Evolutionary conservation across 2,113 vertebrate species (phyloP).

Genomic region (Gambusia holbrooki): DNA sequence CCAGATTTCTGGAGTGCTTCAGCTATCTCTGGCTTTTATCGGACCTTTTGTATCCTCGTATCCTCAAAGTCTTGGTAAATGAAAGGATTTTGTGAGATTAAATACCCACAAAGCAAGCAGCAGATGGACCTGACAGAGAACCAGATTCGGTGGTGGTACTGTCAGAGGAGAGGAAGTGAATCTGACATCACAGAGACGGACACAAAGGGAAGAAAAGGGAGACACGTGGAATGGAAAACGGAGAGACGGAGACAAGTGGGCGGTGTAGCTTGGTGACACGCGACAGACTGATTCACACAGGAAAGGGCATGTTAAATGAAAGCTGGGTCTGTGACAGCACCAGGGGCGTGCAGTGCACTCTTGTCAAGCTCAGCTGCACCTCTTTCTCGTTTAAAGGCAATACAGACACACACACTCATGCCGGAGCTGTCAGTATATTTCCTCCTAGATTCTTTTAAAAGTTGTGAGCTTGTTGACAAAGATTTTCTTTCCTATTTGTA

Average conservation of each 20-base stretch:
- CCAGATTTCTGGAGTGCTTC: not conserved
- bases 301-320: constrained; percentile 66
- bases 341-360: constrained; percentile 27
- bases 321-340: constrained; percentile 47
- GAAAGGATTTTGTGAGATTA: constrained; percentile 24
- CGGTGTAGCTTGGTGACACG: constrained; percentile 50
- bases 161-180: constrained; percentile 6
- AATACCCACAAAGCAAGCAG: constrained; percentile 26
- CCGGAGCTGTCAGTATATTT: constrained; percentile 16
- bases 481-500: constrained; percentile 14
- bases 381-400: constrained; percentile 35
- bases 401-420: constrained; percentile 10
- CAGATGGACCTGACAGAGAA: constrained; percentile 57
- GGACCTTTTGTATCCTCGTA: not conserved
- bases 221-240: constrained; percentile 33
- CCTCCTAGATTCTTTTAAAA: constrained; percentile 34
- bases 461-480: constrained; percentile 27
- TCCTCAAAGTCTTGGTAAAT: constrained; percentile 6
- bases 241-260: constrained; percentile 43
- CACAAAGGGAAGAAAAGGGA: constrained; percentile 23
- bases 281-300: constrained; percentile 53
- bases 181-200: constrained; percentile 25
- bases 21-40: not conserved
- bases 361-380: constrained; percentile 49
- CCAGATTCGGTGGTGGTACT: constrained; percentile 11